Conservation (phyloP, 1,140 invertebrate species). For the Drosophila busckii region DNA sequence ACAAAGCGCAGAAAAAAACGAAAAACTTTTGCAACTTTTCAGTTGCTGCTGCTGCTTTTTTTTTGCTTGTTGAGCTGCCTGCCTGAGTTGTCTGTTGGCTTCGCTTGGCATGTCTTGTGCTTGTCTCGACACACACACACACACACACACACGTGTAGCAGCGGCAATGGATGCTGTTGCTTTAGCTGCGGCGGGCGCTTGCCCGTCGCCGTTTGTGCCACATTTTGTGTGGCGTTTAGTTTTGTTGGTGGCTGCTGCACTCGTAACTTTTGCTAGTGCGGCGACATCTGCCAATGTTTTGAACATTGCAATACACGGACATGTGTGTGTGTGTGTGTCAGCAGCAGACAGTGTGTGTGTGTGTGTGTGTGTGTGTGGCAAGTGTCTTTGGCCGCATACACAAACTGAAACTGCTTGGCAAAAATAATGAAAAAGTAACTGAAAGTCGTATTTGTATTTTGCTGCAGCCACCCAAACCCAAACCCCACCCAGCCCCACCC, state of each 20-base stretch:
- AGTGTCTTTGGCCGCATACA: slow-evolving; percentile 44
- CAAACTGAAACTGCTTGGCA: slow-evolving; percentile 70
- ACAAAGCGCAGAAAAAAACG: slow-evolving; percentile 49
- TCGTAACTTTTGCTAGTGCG: slow-evolving; percentile 69
- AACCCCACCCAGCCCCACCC: not conserved
- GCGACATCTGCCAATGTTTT: slow-evolving; percentile 75
- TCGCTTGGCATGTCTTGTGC: slow-evolving; percentile 37
- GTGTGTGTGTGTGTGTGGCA: slow-evolving; percentile 12
- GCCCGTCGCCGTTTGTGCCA: too few species aligned
- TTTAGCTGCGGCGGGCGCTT: too few species aligned
- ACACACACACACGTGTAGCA: too few species aligned
- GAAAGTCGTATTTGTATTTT: slow-evolving; percentile 75
- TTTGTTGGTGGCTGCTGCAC: slow-evolving; percentile 31
- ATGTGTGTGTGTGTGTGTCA: not conserved
- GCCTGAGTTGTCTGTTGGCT: slow-evolving; percentile 45
- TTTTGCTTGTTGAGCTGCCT: slow-evolving; percentile 46
- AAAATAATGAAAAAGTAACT: slow-evolving; percentile 76
- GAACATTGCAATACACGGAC: slow-evolving; percentile 61
- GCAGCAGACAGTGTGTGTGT: not conserved
- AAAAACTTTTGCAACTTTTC: slow-evolving; percentile 55
- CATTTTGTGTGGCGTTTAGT: too few species aligned
- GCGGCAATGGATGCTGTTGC: too few species aligned
- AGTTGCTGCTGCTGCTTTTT: slow-evolving; percentile 8
- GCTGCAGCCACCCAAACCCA: slow-evolving; percentile 45
- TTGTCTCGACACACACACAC: slow-evolving; percentile 52